Evolutionary conservation across 2,888 invertebrate genomes (phyloP).

Genomic region (Apotomis turbidana): DNA sequence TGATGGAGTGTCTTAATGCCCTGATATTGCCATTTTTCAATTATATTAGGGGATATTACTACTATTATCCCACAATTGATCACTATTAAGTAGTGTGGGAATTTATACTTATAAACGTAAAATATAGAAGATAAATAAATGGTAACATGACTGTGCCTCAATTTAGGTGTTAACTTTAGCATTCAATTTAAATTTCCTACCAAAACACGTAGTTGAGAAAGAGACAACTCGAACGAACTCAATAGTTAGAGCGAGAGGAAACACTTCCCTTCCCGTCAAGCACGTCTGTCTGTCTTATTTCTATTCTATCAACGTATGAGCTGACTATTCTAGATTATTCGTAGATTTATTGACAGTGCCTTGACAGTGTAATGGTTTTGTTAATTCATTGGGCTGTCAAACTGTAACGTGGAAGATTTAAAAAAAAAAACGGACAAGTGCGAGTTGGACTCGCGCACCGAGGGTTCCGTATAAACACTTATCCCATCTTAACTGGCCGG

Average conservation of each 20-base stretch:
- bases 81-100: background rate
- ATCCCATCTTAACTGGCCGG: no score
- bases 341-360: slow-evolving; percentile 18
- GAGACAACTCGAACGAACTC: background rate
- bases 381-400: slow-evolving; percentile 11
- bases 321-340: slow-evolving; percentile 38
- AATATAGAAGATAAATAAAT: no score
- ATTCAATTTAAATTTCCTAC: background rate
- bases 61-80: background rate
- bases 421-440: no score
- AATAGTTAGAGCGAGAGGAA: slow-evolving; percentile 23
- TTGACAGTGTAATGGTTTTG: slow-evolving; percentile 8
- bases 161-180: background rate
- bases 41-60: background rate
- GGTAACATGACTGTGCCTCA: no score
- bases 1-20: slow-evolving; percentile 5
- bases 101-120: no score
- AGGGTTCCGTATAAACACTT: no score
- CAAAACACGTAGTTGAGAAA: background rate
- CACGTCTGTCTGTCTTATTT: slow-evolving; percentile 36
- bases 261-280: slow-evolving; percentile 29
- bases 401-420: background rate
- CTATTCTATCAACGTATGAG: slow-evolving; percentile 27
- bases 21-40: background rate
- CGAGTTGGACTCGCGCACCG: no score